These are phyloP conservation scores for Acrossocheilus wenchowensis DNA, from an alignment of 2,797 vertebrate genomes.

Conservation along the genomic window DNA sequence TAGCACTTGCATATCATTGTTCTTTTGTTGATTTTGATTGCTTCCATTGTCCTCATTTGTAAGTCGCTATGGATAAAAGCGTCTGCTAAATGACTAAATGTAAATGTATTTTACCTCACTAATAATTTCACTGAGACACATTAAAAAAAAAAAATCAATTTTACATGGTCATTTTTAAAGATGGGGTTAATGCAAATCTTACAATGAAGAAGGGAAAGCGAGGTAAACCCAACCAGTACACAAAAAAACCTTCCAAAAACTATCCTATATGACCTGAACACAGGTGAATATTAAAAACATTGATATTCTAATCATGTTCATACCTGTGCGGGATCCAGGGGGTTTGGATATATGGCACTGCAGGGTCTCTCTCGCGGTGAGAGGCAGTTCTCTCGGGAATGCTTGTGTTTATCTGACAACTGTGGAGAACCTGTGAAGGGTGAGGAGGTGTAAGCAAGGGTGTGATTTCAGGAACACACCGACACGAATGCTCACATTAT, in stretches of 20 bases:
- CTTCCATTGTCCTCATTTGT: too few species aligned
- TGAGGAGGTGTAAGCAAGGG: slow-evolving; percentile 1
- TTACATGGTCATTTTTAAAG: background rate
- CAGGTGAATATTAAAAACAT: background rate
- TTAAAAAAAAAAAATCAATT: background rate
- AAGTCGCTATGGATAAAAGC: too few species aligned
- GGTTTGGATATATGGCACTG: slow-evolving; percentile 93
- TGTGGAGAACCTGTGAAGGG: slow-evolving; percentile 89
- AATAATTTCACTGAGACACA: background rate
- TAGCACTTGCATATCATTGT: too few species aligned
- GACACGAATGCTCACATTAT: slow-evolving; percentile 13
- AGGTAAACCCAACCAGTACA: background rate
- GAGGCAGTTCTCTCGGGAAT: slow-evolving; percentile 95
- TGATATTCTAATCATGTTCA: slow-evolving; percentile 36
- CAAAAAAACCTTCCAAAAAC: background rate
- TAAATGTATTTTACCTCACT: background rate
- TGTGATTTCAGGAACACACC: slow-evolving; percentile 26
- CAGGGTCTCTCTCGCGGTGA: slow-evolving; percentile 95
- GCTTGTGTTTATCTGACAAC: slow-evolving; percentile 97
- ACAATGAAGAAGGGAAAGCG: background rate
- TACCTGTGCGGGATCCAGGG: slow-evolving; percentile 90
- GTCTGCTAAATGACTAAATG: too few species aligned
- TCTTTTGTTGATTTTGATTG: too few species aligned
- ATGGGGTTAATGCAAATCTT: background rate
- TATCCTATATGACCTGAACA: background rate